Evolutionary conservation across 2,888 invertebrate genomes (phyloP).

Genomic region (Drosophila suboccidentalis): DNA sequence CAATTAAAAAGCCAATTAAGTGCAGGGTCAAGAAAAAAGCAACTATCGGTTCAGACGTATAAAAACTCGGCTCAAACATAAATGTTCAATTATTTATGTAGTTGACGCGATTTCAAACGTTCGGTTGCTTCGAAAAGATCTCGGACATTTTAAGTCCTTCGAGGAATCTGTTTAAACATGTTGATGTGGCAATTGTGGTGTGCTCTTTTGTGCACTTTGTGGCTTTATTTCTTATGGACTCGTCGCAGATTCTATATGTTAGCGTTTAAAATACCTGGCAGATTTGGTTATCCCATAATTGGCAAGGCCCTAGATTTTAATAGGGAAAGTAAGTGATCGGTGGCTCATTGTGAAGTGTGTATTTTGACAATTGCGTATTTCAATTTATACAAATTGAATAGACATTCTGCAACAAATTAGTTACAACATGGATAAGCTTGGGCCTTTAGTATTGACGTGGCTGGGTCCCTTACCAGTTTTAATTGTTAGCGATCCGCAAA

Average conservation of each 20-base stretch:
- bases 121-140: not conserved
- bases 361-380: not conserved
- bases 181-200: constrained; percentile 43
- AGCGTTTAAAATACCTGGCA: constrained; percentile 78
- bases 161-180: not conserved
- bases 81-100: not conserved
- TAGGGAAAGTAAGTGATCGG: constrained; percentile 74
- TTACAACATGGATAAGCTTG: constrained; percentile 56
- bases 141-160: not conserved
- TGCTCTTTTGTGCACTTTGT: constrained; percentile 60
- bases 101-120: not conserved
- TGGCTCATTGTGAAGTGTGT: not conserved
- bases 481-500: too few species aligned
- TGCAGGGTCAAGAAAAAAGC: not conserved
- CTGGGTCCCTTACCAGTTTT: constrained; percentile 78
- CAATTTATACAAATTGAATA: constrained; percentile 24
- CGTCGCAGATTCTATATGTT: constrained; percentile 80
- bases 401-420: constrained; percentile 69
- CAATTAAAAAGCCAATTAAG: not conserved
- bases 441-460: constrained; percentile 79
- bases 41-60: not conserved
- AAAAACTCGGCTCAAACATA: not conserved
- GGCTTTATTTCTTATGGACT: constrained; percentile 81
- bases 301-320: constrained; percentile 78
- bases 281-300: constrained; percentile 80